These are phyloP conservation scores for Loris lydekkerianus DNA, from an alignment of 2,797 vertebrate genomes.

Conservation along the genomic window DNA sequence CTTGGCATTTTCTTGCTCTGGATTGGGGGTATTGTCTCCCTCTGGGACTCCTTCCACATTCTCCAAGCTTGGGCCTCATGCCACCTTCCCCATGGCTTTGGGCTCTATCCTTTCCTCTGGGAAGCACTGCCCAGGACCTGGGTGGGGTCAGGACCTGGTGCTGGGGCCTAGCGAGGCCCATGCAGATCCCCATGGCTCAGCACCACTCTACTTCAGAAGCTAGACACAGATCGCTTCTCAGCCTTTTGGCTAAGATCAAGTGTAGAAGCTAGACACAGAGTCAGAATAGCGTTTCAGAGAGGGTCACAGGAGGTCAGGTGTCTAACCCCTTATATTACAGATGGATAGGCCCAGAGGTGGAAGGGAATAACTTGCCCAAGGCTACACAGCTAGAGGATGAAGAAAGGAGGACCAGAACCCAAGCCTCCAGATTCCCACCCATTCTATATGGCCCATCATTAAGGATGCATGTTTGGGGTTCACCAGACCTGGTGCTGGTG, in stretches of 20 bases:
- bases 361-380: neutral
- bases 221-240: neutral
- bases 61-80: neutral
- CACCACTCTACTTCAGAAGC: neutral
- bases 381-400: neutral
- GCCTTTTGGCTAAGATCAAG: too few species aligned
- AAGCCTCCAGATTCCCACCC: neutral
- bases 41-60: neutral
- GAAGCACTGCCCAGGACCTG: neutral
- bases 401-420: neutral
- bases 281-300: neutral
- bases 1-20: neutral
- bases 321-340: neutral
- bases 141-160: neutral
- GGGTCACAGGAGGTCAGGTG: neutral
- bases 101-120: neutral
- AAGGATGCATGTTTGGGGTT: neutral
- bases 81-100: neutral
- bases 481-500: neutral
- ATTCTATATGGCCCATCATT: neutral
- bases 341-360: neutral
- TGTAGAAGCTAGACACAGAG: neutral
- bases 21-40: neutral
- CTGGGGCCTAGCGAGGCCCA: neutral
- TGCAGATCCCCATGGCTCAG: neutral